A percentile compares a stretch with the other conserved stretches of the same genome.
phyloP scores from a whole-genome alignment of 2,888 invertebrate genomes.

The Noctua comes region DNA sequence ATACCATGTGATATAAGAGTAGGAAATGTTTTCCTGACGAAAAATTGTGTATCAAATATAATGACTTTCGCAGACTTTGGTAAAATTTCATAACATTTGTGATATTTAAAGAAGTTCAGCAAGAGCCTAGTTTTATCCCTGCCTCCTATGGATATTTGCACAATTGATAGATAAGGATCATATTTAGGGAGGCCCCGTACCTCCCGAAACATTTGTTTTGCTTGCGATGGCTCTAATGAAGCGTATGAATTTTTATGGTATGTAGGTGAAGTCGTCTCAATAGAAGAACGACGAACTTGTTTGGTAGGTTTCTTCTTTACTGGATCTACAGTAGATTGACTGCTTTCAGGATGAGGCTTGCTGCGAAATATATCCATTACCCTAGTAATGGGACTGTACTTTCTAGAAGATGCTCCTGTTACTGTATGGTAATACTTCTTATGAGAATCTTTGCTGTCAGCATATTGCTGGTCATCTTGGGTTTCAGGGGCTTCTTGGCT shows the following conservation, averaged over 20 bases:
- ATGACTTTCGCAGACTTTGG: constrained; percentile 89
- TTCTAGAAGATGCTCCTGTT: constrained; percentile 86
- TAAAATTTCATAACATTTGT: constrained; percentile 88
- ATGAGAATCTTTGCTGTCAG: constrained; percentile 84
- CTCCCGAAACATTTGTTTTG: constrained; percentile 87
- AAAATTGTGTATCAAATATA: constrained; percentile 88
- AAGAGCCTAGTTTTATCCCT: constrained; percentile 87
- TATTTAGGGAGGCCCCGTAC: constrained; percentile 87
- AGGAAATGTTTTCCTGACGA: constrained; percentile 87
- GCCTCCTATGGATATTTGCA: constrained; percentile 88
- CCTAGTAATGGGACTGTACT: constrained; percentile 88
- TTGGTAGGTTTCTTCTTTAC: constrained; percentile 84
- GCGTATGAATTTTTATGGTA: constrained; percentile 89
- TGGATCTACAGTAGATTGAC: constrained; percentile 76
- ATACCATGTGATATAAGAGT: constrained; percentile 88
- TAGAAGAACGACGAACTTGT: constrained; percentile 84
- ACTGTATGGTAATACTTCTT: constrained; percentile 89
- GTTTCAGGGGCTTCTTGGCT: constrained; percentile 78
- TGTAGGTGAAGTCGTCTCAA: constrained; percentile 87
- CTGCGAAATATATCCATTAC: constrained; percentile 88
- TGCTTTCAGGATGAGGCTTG: constrained; percentile 82
- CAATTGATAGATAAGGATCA: constrained; percentile 88
- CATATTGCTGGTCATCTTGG: constrained; percentile 75
- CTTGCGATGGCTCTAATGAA: constrained; percentile 86
- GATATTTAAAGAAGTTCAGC: constrained; percentile 88